phyloP scores from a whole-genome alignment of 1,140 invertebrate species.

The Eriosoma lanigerum region DNA sequence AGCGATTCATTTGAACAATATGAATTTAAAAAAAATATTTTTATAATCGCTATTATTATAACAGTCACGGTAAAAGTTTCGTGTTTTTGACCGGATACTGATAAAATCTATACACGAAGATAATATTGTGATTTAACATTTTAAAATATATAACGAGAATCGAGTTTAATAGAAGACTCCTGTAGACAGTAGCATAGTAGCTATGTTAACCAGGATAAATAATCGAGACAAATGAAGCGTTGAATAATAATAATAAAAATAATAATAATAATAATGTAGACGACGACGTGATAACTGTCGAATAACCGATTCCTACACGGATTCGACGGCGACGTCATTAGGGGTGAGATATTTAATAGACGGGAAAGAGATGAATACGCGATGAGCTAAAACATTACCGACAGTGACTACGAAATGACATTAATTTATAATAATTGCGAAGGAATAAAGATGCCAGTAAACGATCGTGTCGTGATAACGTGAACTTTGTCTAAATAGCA shows the following conservation, averaged over 20 bases:
- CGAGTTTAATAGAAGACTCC: too few species aligned
- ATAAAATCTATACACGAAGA: too few species aligned
- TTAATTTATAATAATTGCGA: not conserved
- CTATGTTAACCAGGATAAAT: too few species aligned
- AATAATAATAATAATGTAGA: not conserved
- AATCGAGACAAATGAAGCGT: not conserved
- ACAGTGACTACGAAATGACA: constrained; percentile 6
- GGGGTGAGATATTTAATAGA: not conserved
- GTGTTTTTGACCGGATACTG: too few species aligned
- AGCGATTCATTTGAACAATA: too few species aligned
- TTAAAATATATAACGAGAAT: too few species aligned
- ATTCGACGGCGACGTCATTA: not conserved
- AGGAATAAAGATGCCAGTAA: not conserved
- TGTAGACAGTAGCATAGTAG: too few species aligned
- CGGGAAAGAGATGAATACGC: not conserved
- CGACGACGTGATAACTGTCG: not conserved
- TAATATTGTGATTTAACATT: too few species aligned
- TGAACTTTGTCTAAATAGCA: not conserved
- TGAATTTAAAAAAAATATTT: too few species aligned
- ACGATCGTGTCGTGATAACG: not conserved
- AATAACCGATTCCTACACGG: not conserved
- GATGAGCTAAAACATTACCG: not conserved
- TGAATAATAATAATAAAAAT: constrained; percentile 2
- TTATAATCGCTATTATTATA: too few species aligned
- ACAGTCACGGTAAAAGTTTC: too few species aligned